A percentile compares a stretch with the other conserved stretches of the same genome.
Evolutionary conservation across 2,888 invertebrate species (phyloP).

Genomic region (Drosophila gaucha): DNA sequence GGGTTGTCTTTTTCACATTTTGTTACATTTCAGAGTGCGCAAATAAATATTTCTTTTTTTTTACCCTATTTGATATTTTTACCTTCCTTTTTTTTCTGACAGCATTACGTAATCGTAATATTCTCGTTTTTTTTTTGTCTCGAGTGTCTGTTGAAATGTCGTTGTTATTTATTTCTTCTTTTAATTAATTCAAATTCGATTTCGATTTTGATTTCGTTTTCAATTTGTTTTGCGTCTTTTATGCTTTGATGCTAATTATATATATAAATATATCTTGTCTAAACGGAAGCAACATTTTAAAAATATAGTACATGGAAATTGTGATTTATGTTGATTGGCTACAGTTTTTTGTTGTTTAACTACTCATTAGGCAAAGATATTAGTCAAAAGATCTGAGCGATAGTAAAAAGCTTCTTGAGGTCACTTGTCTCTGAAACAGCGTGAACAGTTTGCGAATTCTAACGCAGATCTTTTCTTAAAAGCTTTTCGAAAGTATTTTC

Average conservation of each 20-base stretch:
- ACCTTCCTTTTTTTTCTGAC: neutral
- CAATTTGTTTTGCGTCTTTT: conserved; percentile 30
- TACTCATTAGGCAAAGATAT: conserved; percentile 2
- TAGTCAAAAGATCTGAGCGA: conserved; percentile 4
- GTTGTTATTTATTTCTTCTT: conserved; percentile 12
- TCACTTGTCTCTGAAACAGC: neutral
- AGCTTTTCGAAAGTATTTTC: neutral
- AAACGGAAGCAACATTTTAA: conserved; percentile 43
- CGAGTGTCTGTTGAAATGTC: conserved; percentile 30
- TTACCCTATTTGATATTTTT: conserved; percentile 7
- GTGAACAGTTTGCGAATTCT: conserved; percentile 4
- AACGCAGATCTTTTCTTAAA: neutral
- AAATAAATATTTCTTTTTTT: conserved; percentile 5
- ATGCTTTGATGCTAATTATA: conserved; percentile 32
- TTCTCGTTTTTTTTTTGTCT: conserved; percentile 11
- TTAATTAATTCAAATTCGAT: conserved; percentile 48
- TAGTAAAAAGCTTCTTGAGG: neutral
- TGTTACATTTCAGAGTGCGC: conserved; percentile 42
- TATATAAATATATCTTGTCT: conserved; percentile 12
- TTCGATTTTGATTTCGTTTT: conserved; percentile 39
- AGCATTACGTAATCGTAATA: conserved; percentile 10
- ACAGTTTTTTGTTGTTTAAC: neutral
- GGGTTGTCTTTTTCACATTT: conserved; percentile 22
- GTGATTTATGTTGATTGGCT: conserved; percentile 41
- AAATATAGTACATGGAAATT: conserved; percentile 18